Conservation (phyloP, 2,888 invertebrate species). For the Odontocolon sp. region DNA sequence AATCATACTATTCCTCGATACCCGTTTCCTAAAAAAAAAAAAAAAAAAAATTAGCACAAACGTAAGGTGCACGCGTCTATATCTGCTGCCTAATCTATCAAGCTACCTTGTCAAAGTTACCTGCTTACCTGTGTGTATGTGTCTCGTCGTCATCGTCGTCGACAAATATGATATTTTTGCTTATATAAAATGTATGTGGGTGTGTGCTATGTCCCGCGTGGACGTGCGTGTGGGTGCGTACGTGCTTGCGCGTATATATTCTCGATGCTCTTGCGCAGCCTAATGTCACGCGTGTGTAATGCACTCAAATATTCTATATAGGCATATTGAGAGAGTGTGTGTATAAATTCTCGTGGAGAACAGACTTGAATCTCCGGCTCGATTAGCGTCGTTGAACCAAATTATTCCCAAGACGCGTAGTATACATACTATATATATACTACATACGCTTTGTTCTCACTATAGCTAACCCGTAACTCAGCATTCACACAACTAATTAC, state of each 20-base stretch:
- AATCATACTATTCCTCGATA: too few species aligned
- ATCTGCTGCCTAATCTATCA: slow-evolving; percentile 30
- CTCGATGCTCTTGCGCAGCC: slow-evolving; percentile 64
- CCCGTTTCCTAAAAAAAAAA: slow-evolving; percentile 6
- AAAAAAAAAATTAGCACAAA: slow-evolving; percentile 8
- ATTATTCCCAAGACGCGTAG: not conserved
- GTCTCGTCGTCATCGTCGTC: slow-evolving; percentile 32
- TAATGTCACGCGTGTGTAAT: slow-evolving; percentile 69
- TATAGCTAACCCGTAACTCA: slow-evolving; percentile 70
- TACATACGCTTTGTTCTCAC: slow-evolving; percentile 63
- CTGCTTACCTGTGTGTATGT: slow-evolving; percentile 34
- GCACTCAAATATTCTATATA: slow-evolving; percentile 36
- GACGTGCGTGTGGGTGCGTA: slow-evolving; percentile 32
- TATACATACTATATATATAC: not conserved
- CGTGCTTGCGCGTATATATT: slow-evolving; percentile 48
- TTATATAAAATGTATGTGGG: slow-evolving; percentile 19
- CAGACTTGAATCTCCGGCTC: slow-evolving; percentile 42
- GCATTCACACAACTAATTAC: slow-evolving; percentile 72
- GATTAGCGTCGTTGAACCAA: slow-evolving; percentile 14
- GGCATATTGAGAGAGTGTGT: slow-evolving; percentile 34
- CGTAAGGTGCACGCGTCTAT: slow-evolving; percentile 41
- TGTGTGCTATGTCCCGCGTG: slow-evolving; percentile 1
- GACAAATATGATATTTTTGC: slow-evolving; percentile 10
- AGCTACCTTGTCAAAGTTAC: slow-evolving; percentile 20
- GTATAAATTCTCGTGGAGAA: slow-evolving; percentile 19